Conservation (phyloP, 1,140 invertebrate species). For the Cataglyphis hispanica region DNA sequence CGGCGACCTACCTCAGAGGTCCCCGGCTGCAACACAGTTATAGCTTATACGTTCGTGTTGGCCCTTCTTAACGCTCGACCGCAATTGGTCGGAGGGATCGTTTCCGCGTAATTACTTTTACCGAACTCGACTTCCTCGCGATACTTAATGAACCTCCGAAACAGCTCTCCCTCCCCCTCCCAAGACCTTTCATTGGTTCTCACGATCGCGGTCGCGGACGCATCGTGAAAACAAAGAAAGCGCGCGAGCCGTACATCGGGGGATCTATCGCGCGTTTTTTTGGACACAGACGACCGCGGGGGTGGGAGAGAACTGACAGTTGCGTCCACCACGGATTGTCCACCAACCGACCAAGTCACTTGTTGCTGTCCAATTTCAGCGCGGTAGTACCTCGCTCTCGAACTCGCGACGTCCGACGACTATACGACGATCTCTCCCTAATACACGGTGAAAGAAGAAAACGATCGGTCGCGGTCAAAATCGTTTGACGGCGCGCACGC, state of each 20-base stretch:
- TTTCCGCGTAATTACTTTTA: conserved; percentile 48
- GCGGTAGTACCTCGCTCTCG: conserved; percentile 33
- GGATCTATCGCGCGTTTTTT: not conserved
- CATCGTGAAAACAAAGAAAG: conserved; percentile 42
- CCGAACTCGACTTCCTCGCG: conserved; percentile 23
- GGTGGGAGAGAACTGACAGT: not conserved
- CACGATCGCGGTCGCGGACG: not conserved
- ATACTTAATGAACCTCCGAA: not conserved
- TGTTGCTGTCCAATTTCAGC: conserved; percentile 68
- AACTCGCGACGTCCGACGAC: conserved; percentile 33
- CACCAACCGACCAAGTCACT: conserved; percentile 58
- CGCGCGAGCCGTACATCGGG: conserved; percentile 5
- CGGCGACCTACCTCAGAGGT: not conserved
- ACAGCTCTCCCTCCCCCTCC: not conserved
- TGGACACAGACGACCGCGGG: not conserved
- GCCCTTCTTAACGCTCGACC: not conserved
- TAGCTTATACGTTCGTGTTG: not conserved
- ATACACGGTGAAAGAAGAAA: not conserved
- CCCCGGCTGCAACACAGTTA: not conserved
- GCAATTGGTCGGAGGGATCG: conserved; percentile 8
- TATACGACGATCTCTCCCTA: not conserved
- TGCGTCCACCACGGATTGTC: conserved; percentile 26
- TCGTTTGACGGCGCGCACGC: conserved; percentile 69
- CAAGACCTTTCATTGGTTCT: not conserved
- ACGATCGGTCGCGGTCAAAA: conserved; percentile 30